phyloP scores from a whole-genome alignment of 2,888 invertebrate genomes.

The Sesia apiformis region DNA sequence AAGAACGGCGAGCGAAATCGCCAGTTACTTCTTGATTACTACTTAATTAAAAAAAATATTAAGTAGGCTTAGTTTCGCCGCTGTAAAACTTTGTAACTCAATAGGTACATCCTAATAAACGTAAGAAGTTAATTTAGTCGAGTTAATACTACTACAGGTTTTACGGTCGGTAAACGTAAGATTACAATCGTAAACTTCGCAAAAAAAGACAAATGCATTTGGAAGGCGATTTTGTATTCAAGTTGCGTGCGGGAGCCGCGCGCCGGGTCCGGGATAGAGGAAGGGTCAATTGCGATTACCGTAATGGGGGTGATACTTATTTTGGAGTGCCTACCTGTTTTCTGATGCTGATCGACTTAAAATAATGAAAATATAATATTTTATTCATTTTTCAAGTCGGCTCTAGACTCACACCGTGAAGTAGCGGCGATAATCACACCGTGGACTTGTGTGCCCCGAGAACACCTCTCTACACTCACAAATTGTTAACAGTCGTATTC shows the following conservation, averaged over 20 bases:
- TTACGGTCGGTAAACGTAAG: constrained; percentile 48
- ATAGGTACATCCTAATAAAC: neutral
- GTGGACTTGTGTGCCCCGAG: no score
- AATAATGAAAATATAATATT: no score
- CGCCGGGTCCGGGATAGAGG: constrained; percentile 19
- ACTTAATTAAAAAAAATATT: no score
- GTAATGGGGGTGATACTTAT: constrained; percentile 8
- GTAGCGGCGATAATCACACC: no score
- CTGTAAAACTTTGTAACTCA: no score
- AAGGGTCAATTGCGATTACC: constrained; percentile 33
- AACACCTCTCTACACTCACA: no score
- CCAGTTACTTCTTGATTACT: no score
- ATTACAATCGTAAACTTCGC: constrained; percentile 54
- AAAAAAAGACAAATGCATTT: constrained; percentile 42
- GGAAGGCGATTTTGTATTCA: constrained; percentile 42
- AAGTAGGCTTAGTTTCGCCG: no score
- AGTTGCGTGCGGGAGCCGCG: constrained; percentile 14
- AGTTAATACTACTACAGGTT: constrained; percentile 12
- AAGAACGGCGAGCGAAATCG: no score
- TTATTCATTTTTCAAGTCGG: no score
- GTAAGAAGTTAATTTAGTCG: neutral
- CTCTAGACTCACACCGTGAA: no score
- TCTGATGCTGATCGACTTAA: neutral
- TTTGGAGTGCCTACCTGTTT: neutral
- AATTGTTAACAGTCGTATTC: no score